Conservation (phyloP, 2,888 invertebrate genomes). For the Zonitis immaculata region DNA sequence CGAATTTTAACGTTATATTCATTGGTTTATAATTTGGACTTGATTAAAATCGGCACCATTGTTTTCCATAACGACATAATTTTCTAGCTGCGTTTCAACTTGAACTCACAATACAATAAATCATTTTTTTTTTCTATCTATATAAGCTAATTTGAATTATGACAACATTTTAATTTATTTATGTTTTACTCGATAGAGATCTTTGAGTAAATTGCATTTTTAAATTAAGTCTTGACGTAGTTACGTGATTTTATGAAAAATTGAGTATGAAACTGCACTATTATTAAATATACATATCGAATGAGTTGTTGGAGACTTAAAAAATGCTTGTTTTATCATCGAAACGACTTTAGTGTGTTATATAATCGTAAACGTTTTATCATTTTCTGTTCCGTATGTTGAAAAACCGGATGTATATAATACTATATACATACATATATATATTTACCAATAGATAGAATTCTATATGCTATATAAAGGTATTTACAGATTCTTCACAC, state of each 20-base stretch:
- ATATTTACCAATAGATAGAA: neutral
- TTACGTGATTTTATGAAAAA: no score
- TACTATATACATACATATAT: no score
- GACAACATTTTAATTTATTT: neutral
- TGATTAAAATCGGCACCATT: conserved; percentile 29
- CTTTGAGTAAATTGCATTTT: neutral
- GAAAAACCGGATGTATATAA: neutral
- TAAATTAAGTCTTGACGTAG: no score
- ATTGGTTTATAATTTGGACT: conserved; percentile 30
- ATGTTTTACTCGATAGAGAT: neutral
- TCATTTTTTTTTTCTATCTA: conserved; percentile 11
- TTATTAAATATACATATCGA: neutral
- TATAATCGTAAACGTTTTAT: neutral
- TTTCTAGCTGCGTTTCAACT: conserved; percentile 3
- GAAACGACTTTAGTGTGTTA: neutral
- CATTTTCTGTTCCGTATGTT: neutral
- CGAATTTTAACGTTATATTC: conserved; percentile 32
- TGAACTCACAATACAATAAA: conserved; percentile 23
- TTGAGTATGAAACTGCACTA: neutral
- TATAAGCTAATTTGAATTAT: no score
- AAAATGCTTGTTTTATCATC: no score
- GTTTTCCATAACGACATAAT: conserved; percentile 11
- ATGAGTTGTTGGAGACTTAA: no score
- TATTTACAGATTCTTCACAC: conserved; percentile 24
- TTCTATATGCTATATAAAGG: conserved; percentile 6